Evolutionary conservation across 2,797 vertebrate genomes (phyloP).

Genomic region (Mustela erminea): DNA sequence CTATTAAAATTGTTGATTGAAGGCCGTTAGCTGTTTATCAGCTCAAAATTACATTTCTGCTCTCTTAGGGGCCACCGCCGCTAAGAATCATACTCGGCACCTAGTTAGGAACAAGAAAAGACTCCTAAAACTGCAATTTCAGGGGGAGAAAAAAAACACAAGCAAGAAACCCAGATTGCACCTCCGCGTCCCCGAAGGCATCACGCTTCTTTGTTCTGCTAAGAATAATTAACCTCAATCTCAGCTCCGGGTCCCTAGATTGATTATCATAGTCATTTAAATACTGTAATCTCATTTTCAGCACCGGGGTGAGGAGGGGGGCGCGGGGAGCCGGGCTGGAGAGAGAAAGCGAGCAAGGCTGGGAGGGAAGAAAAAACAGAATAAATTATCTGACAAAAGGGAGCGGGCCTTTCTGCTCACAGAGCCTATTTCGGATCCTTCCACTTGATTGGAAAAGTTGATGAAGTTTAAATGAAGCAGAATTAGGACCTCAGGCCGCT

Average conservation of each 20-base stretch:
- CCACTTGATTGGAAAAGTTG: slow-evolving; percentile 99
- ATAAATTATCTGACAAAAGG: slow-evolving; percentile 93
- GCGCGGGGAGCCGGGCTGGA: slow-evolving; percentile 84
- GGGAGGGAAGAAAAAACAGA: slow-evolving; percentile 83
- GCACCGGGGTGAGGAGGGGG: slow-evolving; percentile 93
- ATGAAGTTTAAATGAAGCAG: slow-evolving; percentile 99
- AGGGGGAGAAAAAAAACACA: slow-evolving; percentile 79
- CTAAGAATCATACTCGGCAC: slow-evolving; percentile 80
- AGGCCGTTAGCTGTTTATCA: slow-evolving; percentile 86
- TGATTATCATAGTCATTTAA: slow-evolving; percentile 99
- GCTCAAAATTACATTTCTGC: slow-evolving; percentile 84
- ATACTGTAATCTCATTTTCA: slow-evolving; percentile 99
- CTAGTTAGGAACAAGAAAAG: slow-evolving; percentile 87
- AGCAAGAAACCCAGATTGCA: slow-evolving; percentile 88
- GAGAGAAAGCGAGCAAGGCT: slow-evolving; percentile 81
- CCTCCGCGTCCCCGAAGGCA: slow-evolving; percentile 86
- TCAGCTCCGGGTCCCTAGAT: slow-evolving; percentile 90
- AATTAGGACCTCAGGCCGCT: slow-evolving; percentile 97
- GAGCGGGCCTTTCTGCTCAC: slow-evolving; percentile 90
- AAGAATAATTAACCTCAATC: slow-evolving; percentile 93
- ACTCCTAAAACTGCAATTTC: slow-evolving; percentile 87
- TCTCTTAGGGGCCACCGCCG: slow-evolving; percentile 79
- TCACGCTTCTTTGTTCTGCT: slow-evolving; percentile 92
- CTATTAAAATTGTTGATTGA: slow-evolving; percentile 88
- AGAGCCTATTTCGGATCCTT: slow-evolving; percentile 95